Evolutionary conservation across 2,888 invertebrate species (phyloP).

Genomic region (Acrocyrtus sp.): DNA sequence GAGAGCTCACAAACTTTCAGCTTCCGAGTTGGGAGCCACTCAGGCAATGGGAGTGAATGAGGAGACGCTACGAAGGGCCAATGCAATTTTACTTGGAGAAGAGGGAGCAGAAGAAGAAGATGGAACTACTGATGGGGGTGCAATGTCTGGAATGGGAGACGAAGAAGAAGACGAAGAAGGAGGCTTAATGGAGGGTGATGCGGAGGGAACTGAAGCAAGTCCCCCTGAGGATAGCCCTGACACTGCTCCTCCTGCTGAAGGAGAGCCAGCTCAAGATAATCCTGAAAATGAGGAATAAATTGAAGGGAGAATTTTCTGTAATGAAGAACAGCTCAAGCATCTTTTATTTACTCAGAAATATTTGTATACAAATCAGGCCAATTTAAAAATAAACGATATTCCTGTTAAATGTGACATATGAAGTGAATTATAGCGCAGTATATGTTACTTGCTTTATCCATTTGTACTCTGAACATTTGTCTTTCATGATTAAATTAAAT

Average conservation of each 20-base stretch:
- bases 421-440: too few relatives aligned
- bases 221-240: too few relatives aligned
- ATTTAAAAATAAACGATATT: too few relatives aligned
- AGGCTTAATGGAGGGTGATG: not conserved
- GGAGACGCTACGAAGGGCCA: not conserved
- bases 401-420: too few relatives aligned
- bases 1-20: not conserved
- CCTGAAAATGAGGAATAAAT: not conserved
- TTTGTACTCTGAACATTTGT: too few relatives aligned
- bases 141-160: not conserved
- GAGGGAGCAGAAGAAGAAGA: slow-evolving; percentile 8
- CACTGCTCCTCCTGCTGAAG: not conserved
- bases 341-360: too few relatives aligned
- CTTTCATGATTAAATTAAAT: too few relatives aligned
- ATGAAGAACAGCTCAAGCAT: too few relatives aligned
- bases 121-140: not conserved
- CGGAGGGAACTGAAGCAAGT: too few relatives aligned
- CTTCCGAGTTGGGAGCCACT: slow-evolving; percentile 10
- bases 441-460: too few relatives aligned
- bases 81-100: not conserved
- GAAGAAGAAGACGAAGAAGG: not conserved
- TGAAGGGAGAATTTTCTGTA: too few relatives aligned
- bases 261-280: not conserved
- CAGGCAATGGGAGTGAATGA: slow-evolving; percentile 10
- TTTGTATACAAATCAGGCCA: too few relatives aligned